These are phyloP conservation scores for Peromyscus polionotus DNA, from an alignment of 2,113 vertebrate genomes.

Conservation along the genomic window DNA sequence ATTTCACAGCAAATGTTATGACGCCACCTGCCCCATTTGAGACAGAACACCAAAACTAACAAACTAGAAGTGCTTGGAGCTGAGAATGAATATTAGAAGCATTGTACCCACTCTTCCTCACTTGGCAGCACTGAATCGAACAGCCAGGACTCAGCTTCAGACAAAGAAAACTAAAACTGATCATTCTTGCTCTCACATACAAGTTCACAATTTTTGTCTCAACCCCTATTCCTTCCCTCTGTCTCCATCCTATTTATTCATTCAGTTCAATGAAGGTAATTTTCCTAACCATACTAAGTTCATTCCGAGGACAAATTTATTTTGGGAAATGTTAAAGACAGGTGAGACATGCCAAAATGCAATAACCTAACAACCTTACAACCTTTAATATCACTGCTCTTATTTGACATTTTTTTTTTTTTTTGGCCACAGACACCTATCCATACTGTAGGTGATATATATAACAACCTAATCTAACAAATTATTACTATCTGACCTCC, in stretches of 20 bases:
- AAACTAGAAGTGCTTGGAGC: conserved; percentile 40
- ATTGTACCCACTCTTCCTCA: not conserved
- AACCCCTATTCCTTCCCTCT: not conserved
- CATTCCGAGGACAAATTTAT: conserved; percentile 77
- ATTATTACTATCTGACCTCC: conserved; percentile 49
- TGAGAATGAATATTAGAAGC: not conserved
- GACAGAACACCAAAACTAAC: conserved; percentile 59
- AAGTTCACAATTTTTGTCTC: not conserved
- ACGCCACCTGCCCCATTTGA: conserved; percentile 82
- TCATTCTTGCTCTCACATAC: not conserved
- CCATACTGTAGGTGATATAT: conserved; percentile 63
- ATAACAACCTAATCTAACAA: conserved; percentile 66
- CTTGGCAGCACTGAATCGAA: not conserved
- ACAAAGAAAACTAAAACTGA: not conserved
- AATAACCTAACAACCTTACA: conserved; percentile 69
- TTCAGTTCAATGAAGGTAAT: conserved; percentile 70
- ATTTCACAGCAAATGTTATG: conserved; percentile 84
- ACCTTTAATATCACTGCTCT: conserved; percentile 28
- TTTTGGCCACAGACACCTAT: conserved; percentile 23
- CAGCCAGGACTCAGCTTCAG: not conserved
- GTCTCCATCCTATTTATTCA: not conserved
- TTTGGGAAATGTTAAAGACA: conserved; percentile 78
- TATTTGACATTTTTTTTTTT: conserved; percentile 66
- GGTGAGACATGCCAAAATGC: conserved; percentile 67
- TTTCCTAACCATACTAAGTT: conserved; percentile 73